Evolutionary conservation across 2,113 vertebrate species (phyloP).

Genomic region (Zosterops japonicus): DNA sequence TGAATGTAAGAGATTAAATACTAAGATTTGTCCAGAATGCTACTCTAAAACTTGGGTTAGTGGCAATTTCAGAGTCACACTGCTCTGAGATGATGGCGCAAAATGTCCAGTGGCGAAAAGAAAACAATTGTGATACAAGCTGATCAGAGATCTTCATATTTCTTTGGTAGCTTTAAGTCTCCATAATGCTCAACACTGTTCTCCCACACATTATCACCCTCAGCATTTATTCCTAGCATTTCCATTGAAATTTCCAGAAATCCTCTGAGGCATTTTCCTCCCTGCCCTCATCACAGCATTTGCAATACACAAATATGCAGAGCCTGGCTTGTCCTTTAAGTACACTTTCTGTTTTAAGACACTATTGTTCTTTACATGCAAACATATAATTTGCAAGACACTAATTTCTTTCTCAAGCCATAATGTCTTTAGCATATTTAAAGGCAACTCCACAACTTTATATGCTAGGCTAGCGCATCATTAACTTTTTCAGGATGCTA

Average conservation of each 20-base stretch:
- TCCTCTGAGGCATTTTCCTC: neutral
- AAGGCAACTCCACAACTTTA: conserved; percentile 35
- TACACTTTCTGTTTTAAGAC: conserved; percentile 15
- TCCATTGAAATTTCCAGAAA: conserved; percentile 34
- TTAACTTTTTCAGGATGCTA: conserved; percentile 47
- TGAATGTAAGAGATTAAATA: neutral
- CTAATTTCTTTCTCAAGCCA: conserved; percentile 28
- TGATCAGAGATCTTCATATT: neutral
- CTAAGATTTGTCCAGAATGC: neutral
- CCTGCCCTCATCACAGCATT: neutral
- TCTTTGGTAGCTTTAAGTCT: neutral
- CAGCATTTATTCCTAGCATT: neutral
- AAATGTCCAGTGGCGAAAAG: neutral
- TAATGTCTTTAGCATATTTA: conserved; percentile 49
- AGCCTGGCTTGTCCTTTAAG: neutral
- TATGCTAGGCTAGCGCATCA: conserved; percentile 13
- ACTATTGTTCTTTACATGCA: conserved; percentile 44
- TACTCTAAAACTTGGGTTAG: neutral
- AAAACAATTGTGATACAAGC: neutral
- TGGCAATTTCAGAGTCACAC: neutral
- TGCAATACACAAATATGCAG: neutral
- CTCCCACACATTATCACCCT: neutral
- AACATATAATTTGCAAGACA: conserved; percentile 33
- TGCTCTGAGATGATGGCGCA: neutral
- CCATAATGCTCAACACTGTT: neutral